These are phyloP conservation scores for Lacerta bilineata DNA, from an alignment of 2,797 vertebrate genomes.

Conservation along the genomic window DNA sequence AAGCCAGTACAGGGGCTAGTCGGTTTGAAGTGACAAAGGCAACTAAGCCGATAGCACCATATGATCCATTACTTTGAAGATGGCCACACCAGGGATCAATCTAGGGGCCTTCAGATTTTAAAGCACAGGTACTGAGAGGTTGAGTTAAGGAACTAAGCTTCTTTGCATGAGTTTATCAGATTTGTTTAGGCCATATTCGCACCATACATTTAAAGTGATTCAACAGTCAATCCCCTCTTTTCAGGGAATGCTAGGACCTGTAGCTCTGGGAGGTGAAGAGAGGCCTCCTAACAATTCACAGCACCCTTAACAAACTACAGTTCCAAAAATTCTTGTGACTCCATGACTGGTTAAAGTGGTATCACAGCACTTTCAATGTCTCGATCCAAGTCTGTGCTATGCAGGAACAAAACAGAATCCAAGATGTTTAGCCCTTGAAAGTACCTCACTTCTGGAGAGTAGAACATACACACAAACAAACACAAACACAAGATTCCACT, in stretches of 20 bases:
- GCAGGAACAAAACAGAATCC: not conserved
- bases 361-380: no score
- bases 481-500: no score
- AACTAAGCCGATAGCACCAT: conserved; percentile 20
- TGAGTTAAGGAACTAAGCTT: conserved; percentile 25
- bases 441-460: not conserved
- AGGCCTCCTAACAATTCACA: no score
- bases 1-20: conserved; percentile 7
- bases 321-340: no score
- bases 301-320: no score
- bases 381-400: not conserved
- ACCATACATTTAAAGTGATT: no score
- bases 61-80: conserved; percentile 41
- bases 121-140: conserved; percentile 7
- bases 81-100: conserved; percentile 8
- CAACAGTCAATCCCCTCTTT: no score
- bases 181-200: not conserved
- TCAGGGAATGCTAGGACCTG: no score
- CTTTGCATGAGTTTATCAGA: not conserved
- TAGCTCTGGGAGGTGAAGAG: no score
- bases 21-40: conserved; percentile 25
- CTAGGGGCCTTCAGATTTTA: conserved; percentile 21
- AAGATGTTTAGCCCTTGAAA: not conserved
- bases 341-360: no score
- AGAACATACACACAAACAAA: not conserved